Percentiles rank a stretch among this genome's conserved stretches.
Conservation (phyloP, 1,140 invertebrate genomes). For the Diorhabda sublineata region DNA sequence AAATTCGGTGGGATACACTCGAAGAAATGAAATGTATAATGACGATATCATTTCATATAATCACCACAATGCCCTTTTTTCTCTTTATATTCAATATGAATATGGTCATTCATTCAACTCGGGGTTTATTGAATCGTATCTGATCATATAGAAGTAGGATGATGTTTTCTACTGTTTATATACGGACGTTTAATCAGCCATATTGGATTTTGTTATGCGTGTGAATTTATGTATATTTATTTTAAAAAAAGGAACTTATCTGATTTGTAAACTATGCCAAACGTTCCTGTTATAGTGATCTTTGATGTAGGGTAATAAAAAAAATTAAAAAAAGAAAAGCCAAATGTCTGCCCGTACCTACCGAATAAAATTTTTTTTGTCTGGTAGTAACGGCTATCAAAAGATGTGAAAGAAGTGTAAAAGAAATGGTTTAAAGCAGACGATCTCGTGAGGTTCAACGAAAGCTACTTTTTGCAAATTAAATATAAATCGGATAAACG, state of each 20-base stretch:
- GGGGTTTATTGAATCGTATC: constrained; percentile 14
- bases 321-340: too few relatives aligned
- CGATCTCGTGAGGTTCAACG: too few relatives aligned
- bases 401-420: too few relatives aligned
- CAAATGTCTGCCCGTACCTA: too few relatives aligned
- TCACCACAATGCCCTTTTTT: constrained; percentile 10
- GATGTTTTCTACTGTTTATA: constrained; percentile 13
- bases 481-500: too few relatives aligned
- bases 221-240: constrained; percentile 18
- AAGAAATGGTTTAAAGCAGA: too few relatives aligned
- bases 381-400: too few relatives aligned
- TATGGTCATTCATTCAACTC: constrained; percentile 15
- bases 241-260: constrained; percentile 10
- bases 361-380: too few relatives aligned
- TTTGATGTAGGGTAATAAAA: too few relatives aligned
- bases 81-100: constrained; percentile 14
- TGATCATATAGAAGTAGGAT: constrained; percentile 14
- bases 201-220: constrained; percentile 17
- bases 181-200: constrained; percentile 12
- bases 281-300: neutral
- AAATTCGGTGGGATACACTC: constrained; percentile 11
- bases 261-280: constrained; percentile 3
- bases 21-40: constrained; percentile 13
- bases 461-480: too few relatives aligned
- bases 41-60: constrained; percentile 10